Percentiles rank a stretch among this genome's conserved stretches.
Conservation (phyloP, 1,140 invertebrate species). For the Drosophila chauvacae region DNA sequence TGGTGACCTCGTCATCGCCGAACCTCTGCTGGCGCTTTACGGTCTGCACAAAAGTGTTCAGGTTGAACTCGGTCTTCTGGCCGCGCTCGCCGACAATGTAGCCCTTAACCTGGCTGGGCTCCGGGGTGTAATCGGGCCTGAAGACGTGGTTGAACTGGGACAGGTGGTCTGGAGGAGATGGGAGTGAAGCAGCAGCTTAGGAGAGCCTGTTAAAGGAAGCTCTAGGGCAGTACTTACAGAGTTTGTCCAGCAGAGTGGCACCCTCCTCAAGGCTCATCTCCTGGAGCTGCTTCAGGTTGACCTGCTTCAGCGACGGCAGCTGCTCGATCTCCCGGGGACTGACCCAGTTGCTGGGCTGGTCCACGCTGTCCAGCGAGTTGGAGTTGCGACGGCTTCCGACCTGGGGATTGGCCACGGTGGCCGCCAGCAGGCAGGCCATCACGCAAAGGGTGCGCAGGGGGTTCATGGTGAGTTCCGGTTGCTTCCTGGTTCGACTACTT, state of each 20-base stretch:
- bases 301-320: slow-evolving; percentile 66
- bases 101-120: slow-evolving; percentile 65
- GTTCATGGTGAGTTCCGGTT: slow-evolving; percentile 57
- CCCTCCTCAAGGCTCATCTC: slow-evolving; percentile 72
- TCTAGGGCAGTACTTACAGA: slow-evolving; percentile 55
- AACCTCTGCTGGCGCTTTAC: slow-evolving; percentile 70
- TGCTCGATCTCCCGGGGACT: slow-evolving; percentile 60
- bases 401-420: slow-evolving; percentile 34
- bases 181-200: not conserved
- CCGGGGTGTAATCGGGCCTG: slow-evolving; percentile 59
- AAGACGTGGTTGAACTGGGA: slow-evolving; percentile 70
- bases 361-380: slow-evolving; percentile 51
- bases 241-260: slow-evolving; percentile 59
- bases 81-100: slow-evolving; percentile 68
- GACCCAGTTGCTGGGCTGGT: slow-evolving; percentile 75
- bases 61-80: slow-evolving; percentile 64
- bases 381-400: not conserved
- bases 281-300: slow-evolving; percentile 68
- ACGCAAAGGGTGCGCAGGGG: slow-evolving; percentile 66
- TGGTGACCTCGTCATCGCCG: slow-evolving; percentile 77
- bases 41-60: slow-evolving; percentile 65
- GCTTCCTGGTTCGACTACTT: slow-evolving; percentile 35
- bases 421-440: slow-evolving; percentile 65
- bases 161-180: slow-evolving; percentile 56
- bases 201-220: no score